Percentiles rank a stretch among this genome's conserved stretches.
Conservation (phyloP, 2,797 vertebrate genomes). For the Basileuterus tristriatus region DNA sequence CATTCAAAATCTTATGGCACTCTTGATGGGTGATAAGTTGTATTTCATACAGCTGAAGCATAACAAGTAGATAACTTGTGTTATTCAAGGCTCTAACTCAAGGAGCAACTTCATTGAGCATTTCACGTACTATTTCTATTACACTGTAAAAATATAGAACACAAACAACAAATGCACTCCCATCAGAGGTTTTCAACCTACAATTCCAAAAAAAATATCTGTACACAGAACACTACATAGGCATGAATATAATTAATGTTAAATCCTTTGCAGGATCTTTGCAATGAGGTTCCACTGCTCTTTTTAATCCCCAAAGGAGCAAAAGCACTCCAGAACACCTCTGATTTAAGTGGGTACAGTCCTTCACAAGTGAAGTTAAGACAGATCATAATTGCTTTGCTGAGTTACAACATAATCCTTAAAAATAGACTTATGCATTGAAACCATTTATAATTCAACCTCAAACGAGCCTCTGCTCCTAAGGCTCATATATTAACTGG, state of each 20-base stretch:
- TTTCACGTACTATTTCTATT: not conserved
- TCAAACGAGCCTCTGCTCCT: not conserved
- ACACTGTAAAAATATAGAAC: not conserved
- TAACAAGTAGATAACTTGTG: rapidly evolving
- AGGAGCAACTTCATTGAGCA: not conserved
- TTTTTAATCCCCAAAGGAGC: not conserved
- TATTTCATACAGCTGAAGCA: not conserved
- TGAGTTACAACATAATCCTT: not conserved
- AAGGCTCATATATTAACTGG: not conserved
- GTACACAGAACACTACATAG: not conserved
- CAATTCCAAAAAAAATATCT: not conserved
- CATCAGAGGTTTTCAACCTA: not conserved
- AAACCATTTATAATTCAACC: not conserved
- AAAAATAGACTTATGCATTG: not conserved
- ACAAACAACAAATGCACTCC: not conserved
- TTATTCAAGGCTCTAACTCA: not conserved
- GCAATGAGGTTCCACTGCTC: not conserved
- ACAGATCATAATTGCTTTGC: not conserved
- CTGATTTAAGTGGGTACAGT: not conserved
- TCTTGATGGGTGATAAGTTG: not conserved
- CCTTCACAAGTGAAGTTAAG: not conserved
- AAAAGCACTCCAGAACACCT: not conserved
- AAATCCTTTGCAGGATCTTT: not conserved
- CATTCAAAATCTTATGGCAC: not conserved
- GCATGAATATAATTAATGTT: not conserved